Evolutionary conservation across 2,888 invertebrate species (phyloP).

Genomic region (Ommatoiulus sabulosus): DNA sequence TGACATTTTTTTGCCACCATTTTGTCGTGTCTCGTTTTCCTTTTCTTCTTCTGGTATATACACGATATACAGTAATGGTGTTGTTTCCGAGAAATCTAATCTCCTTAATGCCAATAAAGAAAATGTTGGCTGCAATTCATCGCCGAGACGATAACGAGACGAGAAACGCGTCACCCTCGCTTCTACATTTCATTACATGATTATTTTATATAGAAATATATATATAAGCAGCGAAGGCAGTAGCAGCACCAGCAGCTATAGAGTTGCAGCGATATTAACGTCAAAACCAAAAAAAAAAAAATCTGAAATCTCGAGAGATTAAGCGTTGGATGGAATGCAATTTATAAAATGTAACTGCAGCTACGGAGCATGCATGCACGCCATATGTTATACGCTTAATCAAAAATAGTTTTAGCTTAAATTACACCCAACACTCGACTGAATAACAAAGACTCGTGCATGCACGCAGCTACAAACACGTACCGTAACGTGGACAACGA

Average conservation of each 20-base stretch:
- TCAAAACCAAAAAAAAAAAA: neutral
- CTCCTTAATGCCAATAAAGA: conserved; percentile 19
- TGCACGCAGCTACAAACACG: no score
- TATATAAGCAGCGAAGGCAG: neutral
- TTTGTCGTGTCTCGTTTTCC: neutral
- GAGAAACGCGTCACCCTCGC: neutral
- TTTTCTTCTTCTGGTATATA: no score
- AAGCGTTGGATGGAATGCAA: neutral
- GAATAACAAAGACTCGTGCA: no score
- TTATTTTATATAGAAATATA: neutral
- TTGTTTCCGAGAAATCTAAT: neutral
- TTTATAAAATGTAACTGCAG: neutral
- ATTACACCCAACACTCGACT: neutral
- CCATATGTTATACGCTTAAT: neutral
- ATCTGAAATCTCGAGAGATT: neutral
- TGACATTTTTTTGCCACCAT: neutral
- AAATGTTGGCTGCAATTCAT: neutral
- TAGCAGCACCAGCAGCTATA: no score
- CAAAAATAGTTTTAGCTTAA: neutral
- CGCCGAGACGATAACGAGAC: neutral
- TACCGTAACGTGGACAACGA: no score
- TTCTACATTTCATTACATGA: neutral
- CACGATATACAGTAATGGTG: neutral
- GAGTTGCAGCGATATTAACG: neutral
- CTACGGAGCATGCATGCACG: neutral